These are phyloP conservation scores for Clarias platycephalus DNA, from an alignment of 2,797 vertebrate species.

Conservation along the genomic window DNA sequence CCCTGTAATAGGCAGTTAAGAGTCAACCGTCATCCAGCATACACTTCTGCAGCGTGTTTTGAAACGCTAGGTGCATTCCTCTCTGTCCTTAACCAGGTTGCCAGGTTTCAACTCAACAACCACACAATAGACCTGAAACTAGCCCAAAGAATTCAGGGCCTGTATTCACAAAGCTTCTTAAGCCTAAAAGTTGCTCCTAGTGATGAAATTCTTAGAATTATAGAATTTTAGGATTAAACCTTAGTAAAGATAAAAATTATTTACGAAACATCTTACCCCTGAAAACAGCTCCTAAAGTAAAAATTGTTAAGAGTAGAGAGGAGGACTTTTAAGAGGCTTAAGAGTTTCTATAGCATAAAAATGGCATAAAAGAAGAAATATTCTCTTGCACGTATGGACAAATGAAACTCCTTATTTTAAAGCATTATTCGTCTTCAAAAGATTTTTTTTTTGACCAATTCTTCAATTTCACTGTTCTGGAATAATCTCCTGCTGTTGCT, in stretches of 20 bases:
- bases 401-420: not conserved
- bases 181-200: too few relatives aligned
- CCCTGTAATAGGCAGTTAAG: not conserved
- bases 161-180: not conserved
- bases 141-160: not conserved
- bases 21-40: not conserved
- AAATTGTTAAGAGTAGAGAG: too few relatives aligned
- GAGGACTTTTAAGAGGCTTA: too few relatives aligned
- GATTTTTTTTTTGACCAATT: not conserved
- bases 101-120: not conserved
- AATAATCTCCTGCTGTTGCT: not conserved
- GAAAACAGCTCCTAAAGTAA: too few relatives aligned
- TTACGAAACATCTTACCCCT: too few relatives aligned
- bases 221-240: too few relatives aligned
- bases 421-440: not conserved
- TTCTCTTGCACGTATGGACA: not conserved
- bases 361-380: too few relatives aligned
- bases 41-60: not conserved
- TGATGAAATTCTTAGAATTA: too few relatives aligned
- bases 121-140: not conserved
- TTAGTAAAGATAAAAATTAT: too few relatives aligned
- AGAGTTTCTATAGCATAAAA: too few relatives aligned
- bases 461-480: not conserved
- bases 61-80: not conserved
- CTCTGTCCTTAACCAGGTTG: not conserved